phyloP scores from a whole-genome alignment of 2,797 vertebrate genomes.

The Pseudochirops corinnae region DNA sequence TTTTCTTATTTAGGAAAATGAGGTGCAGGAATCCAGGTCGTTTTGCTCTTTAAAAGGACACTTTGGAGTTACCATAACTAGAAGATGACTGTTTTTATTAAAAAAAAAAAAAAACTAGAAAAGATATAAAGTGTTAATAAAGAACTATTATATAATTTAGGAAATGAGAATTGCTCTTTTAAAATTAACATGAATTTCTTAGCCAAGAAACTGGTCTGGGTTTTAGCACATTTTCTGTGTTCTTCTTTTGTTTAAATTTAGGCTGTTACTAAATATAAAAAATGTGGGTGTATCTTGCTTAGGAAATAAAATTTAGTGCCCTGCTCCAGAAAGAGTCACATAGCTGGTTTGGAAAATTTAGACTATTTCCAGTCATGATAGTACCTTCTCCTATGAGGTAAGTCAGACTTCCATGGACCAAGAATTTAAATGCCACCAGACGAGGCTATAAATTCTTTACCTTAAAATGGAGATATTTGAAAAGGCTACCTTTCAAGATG shows the following conservation, averaged over 20 bases:
- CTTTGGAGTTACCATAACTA: conserved; percentile 7
- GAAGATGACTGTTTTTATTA: conserved; percentile 43
- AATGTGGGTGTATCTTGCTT: conserved; percentile 42
- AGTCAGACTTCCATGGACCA: conserved; percentile 30
- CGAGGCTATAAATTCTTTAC: conserved; percentile 34
- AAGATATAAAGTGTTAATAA: background rate
- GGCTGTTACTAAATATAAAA: conserved; percentile 56
- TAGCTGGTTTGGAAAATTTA: conserved; percentile 37
- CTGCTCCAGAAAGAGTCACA: conserved; percentile 43
- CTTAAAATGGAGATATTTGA: conserved; percentile 41
- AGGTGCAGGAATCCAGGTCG: background rate
- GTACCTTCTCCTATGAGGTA: conserved; percentile 35
- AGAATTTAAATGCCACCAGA: conserved; percentile 50
- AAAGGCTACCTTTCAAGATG: conserved; percentile 38
- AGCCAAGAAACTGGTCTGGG: conserved; percentile 30
- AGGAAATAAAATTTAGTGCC: conserved; percentile 58
- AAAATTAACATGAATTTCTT: conserved; percentile 30
- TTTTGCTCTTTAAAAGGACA: conserved; percentile 38
- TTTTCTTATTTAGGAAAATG: background rate
- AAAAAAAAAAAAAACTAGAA: conserved; percentile 31
- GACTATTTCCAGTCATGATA: conserved; percentile 23
- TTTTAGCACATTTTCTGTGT: conserved; percentile 15
- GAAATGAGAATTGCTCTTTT: conserved; percentile 46
- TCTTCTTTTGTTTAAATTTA: conserved; percentile 54
- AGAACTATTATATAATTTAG: conserved; percentile 15